Conservation (phyloP, 1,140 invertebrate genomes). For the Bemisia tabaci region DNA sequence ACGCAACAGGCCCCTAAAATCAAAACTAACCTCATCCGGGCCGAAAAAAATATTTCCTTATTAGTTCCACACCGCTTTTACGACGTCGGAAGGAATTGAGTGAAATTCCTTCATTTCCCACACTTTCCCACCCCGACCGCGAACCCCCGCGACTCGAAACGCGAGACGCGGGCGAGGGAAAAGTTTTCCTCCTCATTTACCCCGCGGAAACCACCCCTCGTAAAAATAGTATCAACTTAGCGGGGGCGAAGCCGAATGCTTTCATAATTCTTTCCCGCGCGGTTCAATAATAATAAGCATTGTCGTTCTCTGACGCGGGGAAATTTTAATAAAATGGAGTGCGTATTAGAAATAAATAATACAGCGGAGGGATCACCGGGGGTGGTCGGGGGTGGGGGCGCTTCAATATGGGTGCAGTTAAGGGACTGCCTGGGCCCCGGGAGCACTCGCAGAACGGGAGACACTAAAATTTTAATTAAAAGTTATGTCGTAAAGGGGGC, state of each 20-base stretch:
- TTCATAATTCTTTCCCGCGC: background rate
- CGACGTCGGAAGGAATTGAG: too few species aligned
- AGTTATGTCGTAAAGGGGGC: conserved; percentile 2
- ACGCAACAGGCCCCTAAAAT: too few species aligned
- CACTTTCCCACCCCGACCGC: too few species aligned
- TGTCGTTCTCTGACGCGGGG: background rate
- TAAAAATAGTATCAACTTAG: conserved; percentile 3
- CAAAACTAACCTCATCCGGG: too few species aligned
- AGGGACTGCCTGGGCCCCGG: conserved; percentile 1
- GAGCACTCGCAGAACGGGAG: background rate
- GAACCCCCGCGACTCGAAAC: background rate
- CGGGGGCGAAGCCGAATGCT: background rate
- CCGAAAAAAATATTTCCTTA: too few species aligned
- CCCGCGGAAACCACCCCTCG: background rate
- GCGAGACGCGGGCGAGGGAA: background rate
- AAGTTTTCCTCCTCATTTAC: background rate
- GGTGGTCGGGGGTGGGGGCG: background rate
- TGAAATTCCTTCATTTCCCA: too few species aligned
- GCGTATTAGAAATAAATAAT: conserved; percentile 2
- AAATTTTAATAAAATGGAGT: conserved; percentile 2
- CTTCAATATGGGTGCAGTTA: background rate
- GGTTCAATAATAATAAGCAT: background rate
- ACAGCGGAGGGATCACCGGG: background rate
- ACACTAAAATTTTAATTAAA: conserved; percentile 7
- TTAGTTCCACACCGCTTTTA: too few species aligned